Evolutionary conservation across 2,888 invertebrate genomes (phyloP).

Genomic region (Podotricha telesiphe): DNA sequence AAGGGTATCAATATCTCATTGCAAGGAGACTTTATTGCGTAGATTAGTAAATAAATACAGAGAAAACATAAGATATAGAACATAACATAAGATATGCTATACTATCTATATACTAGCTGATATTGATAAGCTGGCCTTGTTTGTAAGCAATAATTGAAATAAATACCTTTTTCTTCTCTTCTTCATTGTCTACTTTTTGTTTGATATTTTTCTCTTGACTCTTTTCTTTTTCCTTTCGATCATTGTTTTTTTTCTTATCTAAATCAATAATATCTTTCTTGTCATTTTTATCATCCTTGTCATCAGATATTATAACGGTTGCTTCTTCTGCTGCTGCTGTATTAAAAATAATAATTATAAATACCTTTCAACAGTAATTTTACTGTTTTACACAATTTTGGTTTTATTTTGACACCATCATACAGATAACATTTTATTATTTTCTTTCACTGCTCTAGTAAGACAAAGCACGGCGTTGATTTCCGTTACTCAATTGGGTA

Average conservation of each 20-base stretch:
- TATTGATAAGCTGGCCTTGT: no score
- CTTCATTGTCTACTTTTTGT: conserved; percentile 72
- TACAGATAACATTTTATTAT: no score
- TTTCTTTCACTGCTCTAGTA: not conserved
- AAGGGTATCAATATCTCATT: no score
- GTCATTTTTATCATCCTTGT: conserved; percentile 40
- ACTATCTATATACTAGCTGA: no score
- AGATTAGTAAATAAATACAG: no score
- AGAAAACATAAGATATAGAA: no score
- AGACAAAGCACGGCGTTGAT: no score
- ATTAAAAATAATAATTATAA: not conserved
- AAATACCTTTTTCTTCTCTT: conserved; percentile 73
- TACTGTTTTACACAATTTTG: not conserved
- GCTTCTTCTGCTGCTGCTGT: conserved; percentile 35
- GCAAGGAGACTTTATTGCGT: no score
- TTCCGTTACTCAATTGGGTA: no score
- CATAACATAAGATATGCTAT: no score
- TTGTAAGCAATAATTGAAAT: not conserved
- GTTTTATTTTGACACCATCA: no score
- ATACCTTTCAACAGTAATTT: not conserved
- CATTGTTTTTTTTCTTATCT: conserved; percentile 44
- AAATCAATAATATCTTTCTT: conserved; percentile 51
- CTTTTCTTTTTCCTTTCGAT: conserved; percentile 51
- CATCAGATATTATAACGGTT: conserved; percentile 35
- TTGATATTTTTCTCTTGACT: conserved; percentile 53